phyloP scores from a whole-genome alignment of 1,140 invertebrate species.

The Anthonomus grandis region DNA sequence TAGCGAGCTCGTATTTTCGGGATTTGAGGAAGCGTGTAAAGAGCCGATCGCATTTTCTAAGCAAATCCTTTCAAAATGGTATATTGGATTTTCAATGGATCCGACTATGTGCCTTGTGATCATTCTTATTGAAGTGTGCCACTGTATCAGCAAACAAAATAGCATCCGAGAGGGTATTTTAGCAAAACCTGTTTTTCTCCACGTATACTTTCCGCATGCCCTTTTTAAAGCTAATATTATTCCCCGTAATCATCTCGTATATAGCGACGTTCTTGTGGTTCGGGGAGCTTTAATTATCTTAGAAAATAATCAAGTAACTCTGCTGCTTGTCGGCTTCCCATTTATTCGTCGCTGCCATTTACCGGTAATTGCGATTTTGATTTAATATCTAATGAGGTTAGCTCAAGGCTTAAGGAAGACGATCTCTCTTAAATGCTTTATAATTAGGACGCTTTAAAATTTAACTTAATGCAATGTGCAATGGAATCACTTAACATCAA shows the following conservation, averaged over 20 bases:
- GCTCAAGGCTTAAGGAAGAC: no score
- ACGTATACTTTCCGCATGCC: no score
- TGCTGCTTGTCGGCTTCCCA: constrained; percentile 14
- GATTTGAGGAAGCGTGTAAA: constrained; percentile 46
- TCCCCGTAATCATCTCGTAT: no score
- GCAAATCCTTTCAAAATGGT: constrained; percentile 47
- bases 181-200: no score
- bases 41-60: constrained; percentile 41
- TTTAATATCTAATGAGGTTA: constrained; percentile 10
- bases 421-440: no score
- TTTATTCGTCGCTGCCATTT: constrained; percentile 15
- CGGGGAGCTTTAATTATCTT: constrained; percentile 22
- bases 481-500: no score
- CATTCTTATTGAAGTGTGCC: constrained; percentile 17
- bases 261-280: no score
- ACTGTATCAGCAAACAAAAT: no score
- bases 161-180: no score
- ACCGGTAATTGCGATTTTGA: constrained; percentile 19
- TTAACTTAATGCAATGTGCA: no score
- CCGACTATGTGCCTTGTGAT: constrained; percentile 17
- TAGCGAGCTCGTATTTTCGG: constrained; percentile 39
- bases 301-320: constrained; percentile 20
- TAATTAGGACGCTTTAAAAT: no score
- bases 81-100: constrained; percentile 44
- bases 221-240: no score